Conservation (phyloP, 1,140 invertebrate species). For the Sitophilus oryzae region DNA sequence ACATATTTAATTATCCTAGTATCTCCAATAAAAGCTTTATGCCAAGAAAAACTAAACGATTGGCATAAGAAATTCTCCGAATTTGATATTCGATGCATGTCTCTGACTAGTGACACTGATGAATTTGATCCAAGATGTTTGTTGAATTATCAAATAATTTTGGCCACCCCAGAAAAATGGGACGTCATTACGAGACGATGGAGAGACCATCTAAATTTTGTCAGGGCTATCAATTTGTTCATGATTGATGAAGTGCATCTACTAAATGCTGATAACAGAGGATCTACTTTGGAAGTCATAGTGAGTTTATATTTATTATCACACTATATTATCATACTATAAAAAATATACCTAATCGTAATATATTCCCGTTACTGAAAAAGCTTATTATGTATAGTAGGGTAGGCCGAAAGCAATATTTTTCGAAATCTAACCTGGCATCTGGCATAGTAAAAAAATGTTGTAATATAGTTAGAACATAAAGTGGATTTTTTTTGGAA, state of each 20-base stretch:
- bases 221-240: conserved; percentile 62
- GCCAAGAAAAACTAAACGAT: conserved; percentile 62
- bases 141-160: conserved; percentile 53
- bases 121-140: conserved; percentile 54
- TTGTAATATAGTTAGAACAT: too few relatives aligned
- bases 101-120: conserved; percentile 71
- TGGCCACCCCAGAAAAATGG: conserved; percentile 84
- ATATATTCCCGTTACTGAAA: too few relatives aligned
- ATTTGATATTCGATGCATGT: conserved; percentile 57
- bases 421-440: too few relatives aligned
- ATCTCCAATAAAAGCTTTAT: conserved; percentile 75
- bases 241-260: conserved; percentile 80
- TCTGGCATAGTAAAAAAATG: too few relatives aligned
- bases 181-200: conserved; percentile 70
- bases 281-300: conserved; percentile 72
- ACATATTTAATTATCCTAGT: conserved; percentile 48
- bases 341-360: too few relatives aligned
- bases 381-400: too few relatives aligned
- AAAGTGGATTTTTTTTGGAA: too few relatives aligned
- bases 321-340: not conserved
- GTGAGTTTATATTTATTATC: conserved; percentile 56
- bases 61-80: conserved; percentile 66
- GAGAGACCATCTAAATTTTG: conserved; percentile 57
- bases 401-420: too few relatives aligned
- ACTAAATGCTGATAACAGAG: conserved; percentile 62